Percentiles rank a stretch among this genome's conserved stretches.
Conservation (phyloP, 2,113 vertebrate genomes). For the Notiomystis cincta region DNA sequence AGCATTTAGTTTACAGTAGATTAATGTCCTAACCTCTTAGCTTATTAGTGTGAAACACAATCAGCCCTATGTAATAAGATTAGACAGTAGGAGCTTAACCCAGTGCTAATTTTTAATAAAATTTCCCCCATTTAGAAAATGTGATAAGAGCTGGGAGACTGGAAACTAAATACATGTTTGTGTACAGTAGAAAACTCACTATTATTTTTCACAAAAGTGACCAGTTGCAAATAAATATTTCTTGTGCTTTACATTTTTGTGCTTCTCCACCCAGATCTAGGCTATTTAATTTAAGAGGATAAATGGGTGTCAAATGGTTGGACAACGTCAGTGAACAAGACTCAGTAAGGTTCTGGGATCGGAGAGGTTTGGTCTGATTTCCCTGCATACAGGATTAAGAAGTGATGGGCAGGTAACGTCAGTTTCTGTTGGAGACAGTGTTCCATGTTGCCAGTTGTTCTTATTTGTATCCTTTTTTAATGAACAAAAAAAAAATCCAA, state of each 20-base stretch:
- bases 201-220: background rate
- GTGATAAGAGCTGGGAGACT: background rate
- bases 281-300: background rate
- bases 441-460: background rate
- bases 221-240: background rate
- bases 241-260: background rate
- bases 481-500: background rate
- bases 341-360: background rate
- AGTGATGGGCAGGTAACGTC: background rate
- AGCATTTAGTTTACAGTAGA: conserved; percentile 35
- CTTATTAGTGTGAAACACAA: conserved; percentile 60
- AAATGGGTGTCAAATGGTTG: background rate
- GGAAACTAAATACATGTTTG: background rate
- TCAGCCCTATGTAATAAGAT: conserved; percentile 54
- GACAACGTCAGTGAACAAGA: background rate
- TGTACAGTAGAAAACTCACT: background rate
- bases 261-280: background rate
- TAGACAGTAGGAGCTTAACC: conserved; percentile 53
- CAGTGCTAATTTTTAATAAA: conserved; percentile 9
- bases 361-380: conserved; percentile 6
- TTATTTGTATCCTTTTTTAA: background rate
- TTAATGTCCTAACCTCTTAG: conserved; percentile 65
- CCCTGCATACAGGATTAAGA: background rate
- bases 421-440: background rate
- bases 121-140: background rate